Evolutionary conservation across 2,888 invertebrate species (phyloP), one percentile per base, ranked within the genome.

Genomic region (Neocrepidodera transversa): DNA sequence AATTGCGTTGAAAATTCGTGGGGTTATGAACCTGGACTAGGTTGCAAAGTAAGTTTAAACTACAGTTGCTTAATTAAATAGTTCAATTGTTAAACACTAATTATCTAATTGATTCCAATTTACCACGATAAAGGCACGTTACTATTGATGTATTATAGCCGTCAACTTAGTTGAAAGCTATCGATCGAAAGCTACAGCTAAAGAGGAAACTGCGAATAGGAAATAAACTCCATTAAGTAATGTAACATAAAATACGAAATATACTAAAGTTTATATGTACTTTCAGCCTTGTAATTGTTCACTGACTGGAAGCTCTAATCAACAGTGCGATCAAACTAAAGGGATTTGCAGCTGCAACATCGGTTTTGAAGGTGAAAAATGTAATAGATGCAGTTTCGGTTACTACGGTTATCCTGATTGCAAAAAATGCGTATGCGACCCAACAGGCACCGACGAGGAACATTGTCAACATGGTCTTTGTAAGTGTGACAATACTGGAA

Each of bases 331-430:
- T 68, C 76, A 82, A 13, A 79, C 79, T 51, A 75, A 76, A 2
- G 95, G 95, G 0, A 85, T 88, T 68, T 97, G 97, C 73, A 82
- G 82, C 32, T 94, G 93, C 75, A 85, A 88, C 3, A 80, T 84
- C 16, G 93, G 93, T 1, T 93, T 87, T 81, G 81, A 84, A 10
- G 92, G 92, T 0, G 83, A 85, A 1, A 85, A 86, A 62, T 99
- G 99, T 80, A 87, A 92, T 70, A 80, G 82, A 35, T 99, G 99
- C 75, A 87, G 89, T 1, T 82, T 84, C 4, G 97, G 97, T 0
- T 92, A 90, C 82, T 95, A 90, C 82, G 94, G 94, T 10, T 95
- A 91, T 79, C 92, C 96, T 3, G 85, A 90, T 66, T 96, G 98
- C 79, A 83, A 87, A 36, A 87, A 88, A 6, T 98, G 97, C 76